A percentile compares a stretch with the other conserved stretches of the same genome.
These are phyloP conservation scores for Idaea aversata DNA, from an alignment of 2,888 invertebrate species.

Conservation along the genomic window DNA sequence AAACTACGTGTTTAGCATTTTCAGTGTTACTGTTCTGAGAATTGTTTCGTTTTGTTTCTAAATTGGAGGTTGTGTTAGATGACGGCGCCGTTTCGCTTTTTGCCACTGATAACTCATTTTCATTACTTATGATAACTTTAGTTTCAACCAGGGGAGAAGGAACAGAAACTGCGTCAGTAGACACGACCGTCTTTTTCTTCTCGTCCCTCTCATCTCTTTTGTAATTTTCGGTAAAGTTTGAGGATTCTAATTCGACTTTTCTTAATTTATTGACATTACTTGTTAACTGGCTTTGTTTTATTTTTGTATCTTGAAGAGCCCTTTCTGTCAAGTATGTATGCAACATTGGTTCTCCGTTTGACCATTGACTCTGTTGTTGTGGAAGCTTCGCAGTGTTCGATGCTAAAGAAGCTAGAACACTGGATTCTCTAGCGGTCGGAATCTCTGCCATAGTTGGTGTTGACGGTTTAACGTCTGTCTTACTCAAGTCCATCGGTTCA, in stretches of 20 bases:
- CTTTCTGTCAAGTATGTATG: constrained; percentile 87
- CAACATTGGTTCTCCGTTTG: constrained; percentile 83
- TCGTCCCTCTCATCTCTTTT: constrained; percentile 39
- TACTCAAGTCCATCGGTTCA: constrained; percentile 76
- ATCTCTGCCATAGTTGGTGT: constrained; percentile 70
- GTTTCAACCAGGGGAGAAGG: constrained; percentile 35
- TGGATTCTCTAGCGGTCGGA: constrained; percentile 82
- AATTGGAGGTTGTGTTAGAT: constrained; percentile 24
- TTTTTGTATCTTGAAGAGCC: constrained; percentile 84
- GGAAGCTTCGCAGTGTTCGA: constrained; percentile 83
- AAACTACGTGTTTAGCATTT: constrained; percentile 83
- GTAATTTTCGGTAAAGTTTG: constrained; percentile 48
- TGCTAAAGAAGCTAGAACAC: constrained; percentile 82
- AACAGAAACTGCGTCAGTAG: constrained; percentile 32
- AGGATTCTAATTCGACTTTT: constrained; percentile 59
- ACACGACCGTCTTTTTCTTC: constrained; percentile 27
- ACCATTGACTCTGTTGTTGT: constrained; percentile 77
- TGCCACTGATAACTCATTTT: constrained; percentile 28
- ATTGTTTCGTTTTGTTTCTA: constrained; percentile 48
- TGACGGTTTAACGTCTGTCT: constrained; percentile 58
- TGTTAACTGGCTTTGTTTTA: constrained; percentile 83
- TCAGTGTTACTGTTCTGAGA: constrained; percentile 59
- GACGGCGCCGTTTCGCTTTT: constrained; percentile 47
- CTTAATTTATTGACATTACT: constrained; percentile 58
- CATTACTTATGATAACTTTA: constrained; percentile 33